Evolutionary conservation across 2,797 vertebrate species (phyloP).

Genomic region (Heteromormyrus szaboi): DNA sequence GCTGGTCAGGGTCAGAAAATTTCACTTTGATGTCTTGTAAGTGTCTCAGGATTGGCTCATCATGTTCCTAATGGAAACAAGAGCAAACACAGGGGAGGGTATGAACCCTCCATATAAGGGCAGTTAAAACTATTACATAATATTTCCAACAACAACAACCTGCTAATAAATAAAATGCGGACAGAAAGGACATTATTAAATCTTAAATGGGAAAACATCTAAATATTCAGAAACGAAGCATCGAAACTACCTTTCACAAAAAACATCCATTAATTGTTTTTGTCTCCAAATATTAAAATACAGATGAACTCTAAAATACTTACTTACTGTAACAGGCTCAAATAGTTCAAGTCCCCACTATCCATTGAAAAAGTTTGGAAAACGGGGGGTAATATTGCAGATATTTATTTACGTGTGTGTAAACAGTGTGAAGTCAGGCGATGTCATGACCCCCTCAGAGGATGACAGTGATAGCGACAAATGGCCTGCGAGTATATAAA

Average conservation of each 20-base stretch:
- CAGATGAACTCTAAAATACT: neutral
- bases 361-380: neutral
- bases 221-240: neutral
- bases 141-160: neutral
- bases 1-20: constrained; percentile 69
- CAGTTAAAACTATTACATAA: neutral
- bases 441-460: neutral
- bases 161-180: neutral
- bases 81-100: neutral
- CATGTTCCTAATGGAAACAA: constrained; percentile 57
- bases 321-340: neutral
- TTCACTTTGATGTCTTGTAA: constrained; percentile 73
- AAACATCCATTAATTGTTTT: neutral
- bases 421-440: neutral
- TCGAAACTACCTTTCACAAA: neutral
- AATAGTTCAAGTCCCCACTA: neutral
- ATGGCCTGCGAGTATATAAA: neutral
- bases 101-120: neutral
- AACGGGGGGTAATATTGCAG: neutral
- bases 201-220: neutral
- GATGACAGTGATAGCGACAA: neutral
- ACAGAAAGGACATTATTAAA: neutral
- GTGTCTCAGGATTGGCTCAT: constrained; percentile 71
- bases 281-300: neutral
- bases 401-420: neutral